These are phyloP conservation scores for Psittacula echo DNA, from an alignment of 2,797 vertebrate genomes.

Conservation along the genomic window DNA sequence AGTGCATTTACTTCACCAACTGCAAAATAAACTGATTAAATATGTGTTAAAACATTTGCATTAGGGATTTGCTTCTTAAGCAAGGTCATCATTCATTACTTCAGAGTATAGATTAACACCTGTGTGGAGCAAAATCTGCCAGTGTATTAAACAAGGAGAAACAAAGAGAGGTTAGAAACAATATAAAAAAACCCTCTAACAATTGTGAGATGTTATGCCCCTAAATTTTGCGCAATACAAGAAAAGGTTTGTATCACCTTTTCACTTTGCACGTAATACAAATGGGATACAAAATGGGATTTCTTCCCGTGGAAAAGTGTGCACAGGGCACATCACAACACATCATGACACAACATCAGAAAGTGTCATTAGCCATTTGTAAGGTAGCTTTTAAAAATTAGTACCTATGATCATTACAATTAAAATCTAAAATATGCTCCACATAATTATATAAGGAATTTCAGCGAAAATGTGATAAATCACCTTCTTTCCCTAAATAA, in stretches of 20 bases:
- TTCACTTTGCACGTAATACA: not conserved
- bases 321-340: not conserved
- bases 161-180: not conserved
- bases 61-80: not conserved
- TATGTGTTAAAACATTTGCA: not conserved
- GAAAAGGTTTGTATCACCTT: not conserved
- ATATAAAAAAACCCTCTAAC: not conserved
- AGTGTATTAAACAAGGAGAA: not conserved
- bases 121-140: not conserved
- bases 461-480: not conserved
- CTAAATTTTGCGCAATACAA: not conserved
- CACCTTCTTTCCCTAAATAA: not conserved
- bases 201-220: not conserved
- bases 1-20: not conserved
- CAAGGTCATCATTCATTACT: not conserved
- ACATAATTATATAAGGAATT: not conserved
- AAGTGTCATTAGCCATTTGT: not conserved
- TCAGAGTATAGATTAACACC: not conserved
- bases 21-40: not conserved
- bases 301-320: not conserved
- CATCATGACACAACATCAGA: fast-evolving
- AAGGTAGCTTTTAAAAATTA: not conserved
- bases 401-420: not conserved
- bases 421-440: not conserved
- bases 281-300: not conserved